Conservation (phyloP, 1,140 invertebrate species). For the Lepidurus apus region DNA sequence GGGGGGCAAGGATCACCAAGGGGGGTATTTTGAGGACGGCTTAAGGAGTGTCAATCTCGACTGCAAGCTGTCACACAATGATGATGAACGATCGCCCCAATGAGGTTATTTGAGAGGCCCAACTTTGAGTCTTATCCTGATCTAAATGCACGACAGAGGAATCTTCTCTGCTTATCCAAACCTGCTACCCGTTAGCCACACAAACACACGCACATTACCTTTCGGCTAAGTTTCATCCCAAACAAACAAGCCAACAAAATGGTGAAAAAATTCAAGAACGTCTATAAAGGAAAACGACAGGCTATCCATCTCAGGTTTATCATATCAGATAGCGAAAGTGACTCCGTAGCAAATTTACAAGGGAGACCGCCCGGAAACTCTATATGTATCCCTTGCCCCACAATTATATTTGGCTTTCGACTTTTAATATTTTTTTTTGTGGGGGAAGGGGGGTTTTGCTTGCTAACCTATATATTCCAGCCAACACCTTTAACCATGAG, state of each 20-base stretch:
- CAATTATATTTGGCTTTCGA: conserved; percentile 10
- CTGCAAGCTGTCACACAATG: conserved; percentile 11
- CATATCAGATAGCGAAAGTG: not conserved
- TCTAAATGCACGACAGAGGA: not conserved
- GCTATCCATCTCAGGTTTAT: conserved; percentile 5
- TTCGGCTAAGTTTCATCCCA: not conserved
- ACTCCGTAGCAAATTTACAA: not conserved
- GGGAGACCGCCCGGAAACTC: not conserved
- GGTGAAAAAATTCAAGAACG: not conserved
- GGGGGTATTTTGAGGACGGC: not conserved
- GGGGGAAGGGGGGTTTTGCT: not conserved
- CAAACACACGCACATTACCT: not conserved
- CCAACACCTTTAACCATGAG: not conserved
- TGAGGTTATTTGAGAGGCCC: conserved; percentile 16
- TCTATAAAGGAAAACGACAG: not conserved
- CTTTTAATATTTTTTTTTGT: not conserved
- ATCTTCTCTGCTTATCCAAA: not conserved
- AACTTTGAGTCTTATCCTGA: not conserved
- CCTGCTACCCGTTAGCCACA: not conserved
- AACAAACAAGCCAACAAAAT: not conserved
- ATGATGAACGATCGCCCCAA: conserved; percentile 18
- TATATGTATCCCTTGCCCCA: not conserved
- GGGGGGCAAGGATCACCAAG: not conserved
- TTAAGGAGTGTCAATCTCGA: conserved; percentile 14
- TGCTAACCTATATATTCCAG: not conserved